These are phyloP conservation scores for Papilio machaon DNA, from an alignment of 1,140 invertebrate species.

Conservation along the genomic window DNA sequence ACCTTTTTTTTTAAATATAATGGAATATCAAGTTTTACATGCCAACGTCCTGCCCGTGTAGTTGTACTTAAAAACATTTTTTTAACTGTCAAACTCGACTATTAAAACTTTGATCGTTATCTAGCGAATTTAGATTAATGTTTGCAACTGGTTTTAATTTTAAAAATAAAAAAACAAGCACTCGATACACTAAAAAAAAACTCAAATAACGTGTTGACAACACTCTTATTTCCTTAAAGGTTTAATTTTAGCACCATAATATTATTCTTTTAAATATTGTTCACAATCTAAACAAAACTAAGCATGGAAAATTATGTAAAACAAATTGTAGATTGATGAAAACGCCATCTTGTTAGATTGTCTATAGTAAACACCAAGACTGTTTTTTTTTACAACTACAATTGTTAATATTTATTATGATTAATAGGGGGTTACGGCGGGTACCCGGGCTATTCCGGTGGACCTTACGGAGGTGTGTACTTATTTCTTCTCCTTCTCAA, in stretches of 20 bases:
- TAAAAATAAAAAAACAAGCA: not conserved
- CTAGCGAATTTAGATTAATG: not conserved
- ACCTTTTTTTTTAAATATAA: not conserved
- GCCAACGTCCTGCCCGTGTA: not conserved
- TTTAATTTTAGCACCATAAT: not conserved
- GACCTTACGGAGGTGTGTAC: constrained; percentile 32
- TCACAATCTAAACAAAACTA: not conserved
- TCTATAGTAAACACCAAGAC: no score
- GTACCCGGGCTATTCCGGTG: constrained; percentile 16
- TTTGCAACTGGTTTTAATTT: not conserved
- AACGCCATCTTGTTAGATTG: no score
- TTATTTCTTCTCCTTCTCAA: constrained; percentile 33
- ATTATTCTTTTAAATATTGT: not conserved
- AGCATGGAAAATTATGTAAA: no score
- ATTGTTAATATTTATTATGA: not conserved
- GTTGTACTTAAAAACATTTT: not conserved
- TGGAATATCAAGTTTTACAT: not conserved
- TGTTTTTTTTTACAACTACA: no score
- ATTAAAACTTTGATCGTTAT: not conserved
- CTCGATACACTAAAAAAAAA: not conserved
- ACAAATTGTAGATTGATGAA: no score
- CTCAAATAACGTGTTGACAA: not conserved
- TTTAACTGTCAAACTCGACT: not conserved
- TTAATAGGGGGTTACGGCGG: constrained; percentile 26
- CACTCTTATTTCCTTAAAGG: not conserved